phyloP scores from a whole-genome alignment of 2,113 vertebrate species.

The Chlorocebus sabaeus region DNA sequence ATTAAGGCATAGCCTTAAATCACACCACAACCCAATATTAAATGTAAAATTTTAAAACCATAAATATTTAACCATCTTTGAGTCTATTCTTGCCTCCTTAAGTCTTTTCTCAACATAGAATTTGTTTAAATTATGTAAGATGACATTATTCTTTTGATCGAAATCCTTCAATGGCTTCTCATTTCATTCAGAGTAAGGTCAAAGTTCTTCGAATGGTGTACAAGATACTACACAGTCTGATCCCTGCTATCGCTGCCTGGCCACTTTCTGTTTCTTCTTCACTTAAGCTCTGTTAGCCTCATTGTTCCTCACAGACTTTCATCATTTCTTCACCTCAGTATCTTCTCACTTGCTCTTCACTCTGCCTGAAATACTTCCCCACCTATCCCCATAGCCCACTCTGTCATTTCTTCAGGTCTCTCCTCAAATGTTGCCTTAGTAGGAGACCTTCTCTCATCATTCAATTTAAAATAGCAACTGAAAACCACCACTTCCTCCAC shows the following conservation, averaged over 20 bases:
- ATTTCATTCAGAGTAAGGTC: background rate
- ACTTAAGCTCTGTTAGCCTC: too few species aligned
- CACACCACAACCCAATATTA: background rate
- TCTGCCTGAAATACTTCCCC: background rate
- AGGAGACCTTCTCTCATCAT: background rate
- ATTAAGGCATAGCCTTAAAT: background rate
- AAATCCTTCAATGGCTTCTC: background rate
- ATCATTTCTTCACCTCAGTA: background rate
- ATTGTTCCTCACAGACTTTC: background rate
- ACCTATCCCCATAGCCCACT: background rate
- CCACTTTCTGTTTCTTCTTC: background rate
- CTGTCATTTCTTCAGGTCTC: background rate
- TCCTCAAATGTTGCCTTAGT: background rate
- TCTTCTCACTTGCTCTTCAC: background rate
- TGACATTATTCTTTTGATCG: background rate
- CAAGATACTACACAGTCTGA: background rate
- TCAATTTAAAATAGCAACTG: background rate
- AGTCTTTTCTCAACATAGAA: background rate
- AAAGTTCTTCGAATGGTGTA: background rate
- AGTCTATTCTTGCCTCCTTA: background rate
- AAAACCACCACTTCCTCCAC: background rate
- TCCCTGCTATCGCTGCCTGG: background rate
- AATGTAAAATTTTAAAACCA: background rate
- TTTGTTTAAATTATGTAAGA: background rate
- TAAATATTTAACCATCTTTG: background rate